These are phyloP conservation scores for Cactoblastis cactorum DNA, from an alignment of 2,888 invertebrate genomes.

Conservation along the genomic window DNA sequence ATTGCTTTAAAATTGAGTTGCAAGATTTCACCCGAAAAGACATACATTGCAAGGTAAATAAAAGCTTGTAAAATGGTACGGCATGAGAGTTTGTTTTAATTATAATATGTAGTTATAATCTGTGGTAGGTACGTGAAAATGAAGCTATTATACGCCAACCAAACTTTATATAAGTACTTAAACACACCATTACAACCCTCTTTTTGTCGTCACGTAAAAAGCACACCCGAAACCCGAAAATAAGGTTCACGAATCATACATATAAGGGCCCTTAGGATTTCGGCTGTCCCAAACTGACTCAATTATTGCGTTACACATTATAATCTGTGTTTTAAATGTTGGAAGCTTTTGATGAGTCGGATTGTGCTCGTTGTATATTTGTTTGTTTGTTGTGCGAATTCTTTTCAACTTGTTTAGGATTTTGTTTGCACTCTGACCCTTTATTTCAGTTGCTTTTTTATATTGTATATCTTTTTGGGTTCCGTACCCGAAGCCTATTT, in stretches of 20 bases:
- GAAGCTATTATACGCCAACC: not conserved
- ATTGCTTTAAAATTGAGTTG: no score
- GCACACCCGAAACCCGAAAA: not conserved
- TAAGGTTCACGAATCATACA: not conserved
- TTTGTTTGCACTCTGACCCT: not conserved
- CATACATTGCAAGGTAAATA: no score
- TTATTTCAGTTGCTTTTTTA: slow-evolving; percentile 2
- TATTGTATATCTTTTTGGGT: no score
- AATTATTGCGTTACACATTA: slow-evolving; percentile 5
- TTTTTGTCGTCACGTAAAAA: not conserved
- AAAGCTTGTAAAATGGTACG: no score
- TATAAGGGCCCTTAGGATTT: not conserved
- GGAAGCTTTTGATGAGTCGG: slow-evolving; percentile 3
- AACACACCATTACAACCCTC: not conserved
- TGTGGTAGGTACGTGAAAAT: no score
- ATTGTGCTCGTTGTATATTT: not conserved
- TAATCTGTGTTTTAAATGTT: slow-evolving; percentile 12
- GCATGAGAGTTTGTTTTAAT: no score
- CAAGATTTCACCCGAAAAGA: no score
- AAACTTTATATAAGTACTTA: not conserved
- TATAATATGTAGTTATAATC: no score
- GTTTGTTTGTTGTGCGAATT: slow-evolving; percentile 1
- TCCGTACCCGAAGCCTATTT: no score
- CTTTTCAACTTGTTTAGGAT: not conserved
- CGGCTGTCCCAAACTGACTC: slow-evolving; percentile 3